Evolutionary conservation across 2,113 vertebrate genomes (phyloP).

Genomic region (Galbula dea): DNA sequence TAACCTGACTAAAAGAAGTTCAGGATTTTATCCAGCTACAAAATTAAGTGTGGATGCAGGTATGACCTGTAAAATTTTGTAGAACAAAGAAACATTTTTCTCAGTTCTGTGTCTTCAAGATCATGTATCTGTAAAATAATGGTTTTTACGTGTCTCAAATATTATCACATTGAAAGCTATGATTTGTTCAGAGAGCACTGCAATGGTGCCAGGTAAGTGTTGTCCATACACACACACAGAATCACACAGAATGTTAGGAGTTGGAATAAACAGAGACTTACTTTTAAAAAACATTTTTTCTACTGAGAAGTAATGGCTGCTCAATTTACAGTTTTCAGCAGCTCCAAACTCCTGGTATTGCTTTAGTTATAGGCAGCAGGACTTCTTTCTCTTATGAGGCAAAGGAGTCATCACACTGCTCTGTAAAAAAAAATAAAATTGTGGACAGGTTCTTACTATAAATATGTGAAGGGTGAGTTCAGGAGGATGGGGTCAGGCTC

Average conservation of each 20-base stretch:
- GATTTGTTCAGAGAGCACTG: neutral
- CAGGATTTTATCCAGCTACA: slow-evolving; percentile 28
- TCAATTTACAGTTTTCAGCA: neutral
- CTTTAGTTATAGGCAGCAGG: neutral
- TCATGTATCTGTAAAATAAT: neutral
- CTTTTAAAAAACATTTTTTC: neutral
- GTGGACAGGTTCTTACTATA: neutral
- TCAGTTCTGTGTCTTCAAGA: neutral
- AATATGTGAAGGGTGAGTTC: too few relatives aligned
- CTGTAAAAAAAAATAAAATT: neutral
- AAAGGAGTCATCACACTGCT: neutral
- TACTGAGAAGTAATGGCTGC: neutral
- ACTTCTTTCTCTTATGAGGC: neutral
- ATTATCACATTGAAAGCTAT: neutral
- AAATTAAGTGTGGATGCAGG: neutral
- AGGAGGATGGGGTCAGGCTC: too few relatives aligned
- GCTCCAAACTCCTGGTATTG: neutral
- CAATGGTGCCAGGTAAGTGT: neutral
- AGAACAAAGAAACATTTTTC: neutral
- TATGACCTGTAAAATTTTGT: neutral
- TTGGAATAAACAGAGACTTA: neutral
- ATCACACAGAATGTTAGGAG: too few relatives aligned
- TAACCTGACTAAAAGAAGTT: slow-evolving; percentile 1
- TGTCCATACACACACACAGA: too few relatives aligned
- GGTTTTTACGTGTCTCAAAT: neutral